phyloP scores from a whole-genome alignment of 2,797 vertebrate genomes.

The Melanotaenia maccullochi region DNA sequence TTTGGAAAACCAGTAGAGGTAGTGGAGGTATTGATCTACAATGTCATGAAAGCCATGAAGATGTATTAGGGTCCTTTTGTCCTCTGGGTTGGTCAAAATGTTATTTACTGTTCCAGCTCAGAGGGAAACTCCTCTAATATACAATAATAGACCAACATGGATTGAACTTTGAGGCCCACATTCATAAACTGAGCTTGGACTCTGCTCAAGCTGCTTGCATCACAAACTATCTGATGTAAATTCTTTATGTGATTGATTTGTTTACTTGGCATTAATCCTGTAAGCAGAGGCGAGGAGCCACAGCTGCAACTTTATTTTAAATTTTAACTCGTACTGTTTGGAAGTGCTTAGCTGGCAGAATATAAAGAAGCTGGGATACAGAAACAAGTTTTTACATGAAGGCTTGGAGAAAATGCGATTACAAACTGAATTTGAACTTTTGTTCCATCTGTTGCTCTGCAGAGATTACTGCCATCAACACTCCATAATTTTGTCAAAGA shows the following conservation, averaged over 20 bases:
- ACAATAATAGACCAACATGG: slow-evolving; percentile 26
- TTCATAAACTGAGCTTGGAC: slow-evolving; percentile 25
- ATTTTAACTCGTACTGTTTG: slow-evolving; percentile 46
- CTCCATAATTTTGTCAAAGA: too few species aligned
- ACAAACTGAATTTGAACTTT: too few species aligned
- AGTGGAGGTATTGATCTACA: slow-evolving; percentile 48
- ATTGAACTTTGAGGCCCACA: slow-evolving; percentile 31
- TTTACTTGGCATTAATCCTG: slow-evolving; percentile 42
- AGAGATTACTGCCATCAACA: too few species aligned
- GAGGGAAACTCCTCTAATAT: slow-evolving; percentile 28
- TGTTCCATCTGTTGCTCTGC: too few species aligned
- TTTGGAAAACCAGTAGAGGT: slow-evolving; percentile 20
- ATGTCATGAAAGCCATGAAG: slow-evolving; percentile 35
- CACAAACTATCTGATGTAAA: slow-evolving; percentile 37
- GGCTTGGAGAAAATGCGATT: neutral
- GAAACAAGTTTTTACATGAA: slow-evolving; percentile 31
- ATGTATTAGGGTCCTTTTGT: slow-evolving; percentile 40
- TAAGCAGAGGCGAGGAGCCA: slow-evolving; percentile 26
- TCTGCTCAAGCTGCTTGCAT: slow-evolving; percentile 37
- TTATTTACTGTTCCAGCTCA: slow-evolving; percentile 50
- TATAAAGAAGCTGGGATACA: slow-evolving; percentile 39
- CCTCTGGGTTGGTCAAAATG: slow-evolving; percentile 26
- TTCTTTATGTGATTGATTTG: slow-evolving; percentile 61
- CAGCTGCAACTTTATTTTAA: slow-evolving; percentile 62
- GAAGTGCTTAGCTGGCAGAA: slow-evolving; percentile 59